Percentiles rank a stretch among this genome's conserved stretches.
phyloP scores from a whole-genome alignment of 1,140 invertebrate species.

The Aricia agestis region DNA sequence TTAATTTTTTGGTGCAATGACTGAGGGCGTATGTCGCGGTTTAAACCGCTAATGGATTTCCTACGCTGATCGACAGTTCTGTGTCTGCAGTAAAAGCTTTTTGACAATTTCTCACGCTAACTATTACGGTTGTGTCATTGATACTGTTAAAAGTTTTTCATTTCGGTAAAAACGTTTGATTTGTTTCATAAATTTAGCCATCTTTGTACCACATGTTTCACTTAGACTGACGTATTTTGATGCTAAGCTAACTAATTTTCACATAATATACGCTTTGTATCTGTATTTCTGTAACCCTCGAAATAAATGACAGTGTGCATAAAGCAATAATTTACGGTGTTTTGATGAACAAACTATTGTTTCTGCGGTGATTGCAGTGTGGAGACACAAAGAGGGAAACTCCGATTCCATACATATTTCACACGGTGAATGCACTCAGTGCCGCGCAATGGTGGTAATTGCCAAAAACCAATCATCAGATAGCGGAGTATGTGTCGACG shows the following conservation, averaged over 20 bases:
- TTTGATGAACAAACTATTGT: slow-evolving; percentile 31
- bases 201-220: not conserved
- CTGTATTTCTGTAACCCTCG: not conserved
- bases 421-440: slow-evolving; percentile 70
- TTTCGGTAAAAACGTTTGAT: not conserved
- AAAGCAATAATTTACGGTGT: slow-evolving; percentile 10
- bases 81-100: slow-evolving; percentile 65
- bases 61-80: slow-evolving; percentile 52
- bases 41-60: slow-evolving; percentile 55
- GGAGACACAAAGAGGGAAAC: slow-evolving; percentile 56
- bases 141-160: slow-evolving; percentile 13
- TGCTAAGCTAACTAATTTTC: too few relatives aligned
- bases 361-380: slow-evolving; percentile 31
- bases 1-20: not conserved
- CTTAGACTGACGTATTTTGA: too few relatives aligned
- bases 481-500: slow-evolving; percentile 64
- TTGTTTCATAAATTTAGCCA: not conserved
- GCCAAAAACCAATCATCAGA: slow-evolving; percentile 76
- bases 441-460: slow-evolving; percentile 73
- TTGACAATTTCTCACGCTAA: slow-evolving; percentile 51
- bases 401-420: slow-evolving; percentile 70
- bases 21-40: slow-evolving; percentile 8
- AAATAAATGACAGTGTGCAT: not conserved
- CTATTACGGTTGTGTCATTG: slow-evolving; percentile 28
- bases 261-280: not conserved